Evolutionary conservation across 2,113 vertebrate species (phyloP), one percentile per base, ranked within the genome.

Genomic region (Melospiza georgiana): DNA sequence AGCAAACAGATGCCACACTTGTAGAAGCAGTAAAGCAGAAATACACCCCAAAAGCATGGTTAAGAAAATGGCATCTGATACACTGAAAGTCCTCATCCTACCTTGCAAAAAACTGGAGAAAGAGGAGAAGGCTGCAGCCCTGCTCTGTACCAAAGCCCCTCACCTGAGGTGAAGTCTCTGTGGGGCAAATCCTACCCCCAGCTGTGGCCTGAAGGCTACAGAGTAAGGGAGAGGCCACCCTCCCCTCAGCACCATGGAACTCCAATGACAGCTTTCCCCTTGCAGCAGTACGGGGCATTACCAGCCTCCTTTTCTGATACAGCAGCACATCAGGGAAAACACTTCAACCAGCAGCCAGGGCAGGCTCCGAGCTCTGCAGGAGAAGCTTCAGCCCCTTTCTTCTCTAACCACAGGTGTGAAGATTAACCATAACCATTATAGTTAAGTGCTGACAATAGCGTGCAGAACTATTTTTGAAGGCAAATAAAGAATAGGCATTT

Each of bases 231-330:
- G 44, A 68, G 20, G 51, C 35, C 83, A 37, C 54, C 12, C 22
- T 31, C 31, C 61, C 31, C 57, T 54, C 46, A 73, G 55, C 33
- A n/a, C 33, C 1, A 3, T 10, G 21, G 21, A 77, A 74, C 27
- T 39, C 65, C 69, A 74, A 0, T 9, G 21, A 33, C 24, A 7
- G 11, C 43, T 37, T 30, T 82, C 61, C 24, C 11, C 30, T 44
- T 5, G 52, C 57, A 46, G 58, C 2, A 4, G 28, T 1, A 30
- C 2, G 0, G 7, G 48, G 37, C 39, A 25, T 49, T 22, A 25
- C 9, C 61, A 21, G 2, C 8, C 46, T 54, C 41, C 61, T 52
- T 58, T 30, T 62, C 62, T n/a, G 39, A 46, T 3, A n/a, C 28
- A 63, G 67, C 57, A 83, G 55, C 51, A 66, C n/a, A 69, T 66